These are phyloP conservation scores for Lepidocyrtinus sp. DNA, from an alignment of 2,888 invertebrate genomes.

Conservation along the genomic window DNA sequence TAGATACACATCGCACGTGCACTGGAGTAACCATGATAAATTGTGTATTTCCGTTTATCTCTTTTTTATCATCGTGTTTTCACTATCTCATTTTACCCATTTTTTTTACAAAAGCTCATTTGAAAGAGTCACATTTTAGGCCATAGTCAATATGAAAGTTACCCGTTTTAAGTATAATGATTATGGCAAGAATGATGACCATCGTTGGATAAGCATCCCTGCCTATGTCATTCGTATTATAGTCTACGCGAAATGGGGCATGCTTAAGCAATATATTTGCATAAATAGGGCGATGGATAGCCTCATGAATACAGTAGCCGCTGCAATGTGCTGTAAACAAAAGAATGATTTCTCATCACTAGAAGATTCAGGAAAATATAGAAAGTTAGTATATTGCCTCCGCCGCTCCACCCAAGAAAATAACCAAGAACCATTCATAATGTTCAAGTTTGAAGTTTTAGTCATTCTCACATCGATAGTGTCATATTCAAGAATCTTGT, in stretches of 20 bases:
- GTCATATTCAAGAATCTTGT: too few relatives aligned
- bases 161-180: slow-evolving; percentile 13
- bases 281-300: slow-evolving; percentile 4
- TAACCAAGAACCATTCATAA: too few relatives aligned
- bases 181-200: slow-evolving; percentile 21
- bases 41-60: slow-evolving; percentile 59
- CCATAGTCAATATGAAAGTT: slow-evolving; percentile 4
- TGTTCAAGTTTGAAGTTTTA: too few relatives aligned
- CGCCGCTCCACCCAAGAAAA: too few relatives aligned
- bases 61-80: slow-evolving; percentile 36
- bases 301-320: slow-evolving; percentile 17
- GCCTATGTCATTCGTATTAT: neutral
- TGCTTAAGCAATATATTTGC: slow-evolving; percentile 6
- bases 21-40: slow-evolving; percentile 56
- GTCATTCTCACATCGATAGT: too few relatives aligned
- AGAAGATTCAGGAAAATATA: neutral
- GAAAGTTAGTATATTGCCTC: too few relatives aligned
- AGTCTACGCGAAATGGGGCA: neutral
- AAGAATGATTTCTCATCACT: neutral
- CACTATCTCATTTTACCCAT: slow-evolving; percentile 11
- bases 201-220: neutral
- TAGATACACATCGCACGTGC: slow-evolving; percentile 48
- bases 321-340: neutral
- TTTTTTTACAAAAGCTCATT: slow-evolving; percentile 17
- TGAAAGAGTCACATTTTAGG: slow-evolving; percentile 8